Evolutionary conservation across 2,888 invertebrate species (phyloP).

Genomic region (Macaria liturata): DNA sequence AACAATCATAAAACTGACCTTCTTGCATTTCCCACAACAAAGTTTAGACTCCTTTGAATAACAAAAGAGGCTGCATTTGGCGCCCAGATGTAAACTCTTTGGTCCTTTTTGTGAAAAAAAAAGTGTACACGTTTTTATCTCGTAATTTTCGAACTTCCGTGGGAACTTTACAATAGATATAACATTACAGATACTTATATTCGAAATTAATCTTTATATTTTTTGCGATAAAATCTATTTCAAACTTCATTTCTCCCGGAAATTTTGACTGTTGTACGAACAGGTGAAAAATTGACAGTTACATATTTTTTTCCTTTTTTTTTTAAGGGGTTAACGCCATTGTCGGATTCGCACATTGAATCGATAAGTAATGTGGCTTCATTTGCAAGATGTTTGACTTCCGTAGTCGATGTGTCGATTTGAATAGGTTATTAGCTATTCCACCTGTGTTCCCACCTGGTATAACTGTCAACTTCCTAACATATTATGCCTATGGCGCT

Average conservation of each 20-base stretch:
- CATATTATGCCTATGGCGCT: constrained; percentile 15
- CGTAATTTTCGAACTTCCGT: constrained; percentile 4
- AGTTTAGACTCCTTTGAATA: neutral
- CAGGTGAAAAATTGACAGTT: neutral
- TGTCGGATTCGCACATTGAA: constrained; percentile 18
- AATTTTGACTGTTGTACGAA: neutral
- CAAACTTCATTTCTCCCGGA: neutral
- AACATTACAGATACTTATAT: constrained; percentile 1
- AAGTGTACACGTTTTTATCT: neutral
- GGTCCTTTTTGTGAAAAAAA: constrained; percentile 5
- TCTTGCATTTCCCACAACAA: constrained; percentile 8
- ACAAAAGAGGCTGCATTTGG: constrained; percentile 12
- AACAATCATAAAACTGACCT: neutral
- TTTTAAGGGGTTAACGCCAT: constrained; percentile 1
- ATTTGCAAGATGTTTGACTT: constrained; percentile 40
- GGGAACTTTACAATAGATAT: neutral
- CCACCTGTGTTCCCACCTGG: constrained; percentile 36
- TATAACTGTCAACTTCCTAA: constrained; percentile 34
- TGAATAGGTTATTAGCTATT: constrained; percentile 36
- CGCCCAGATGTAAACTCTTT: constrained; percentile 12
- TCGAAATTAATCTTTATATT: neutral
- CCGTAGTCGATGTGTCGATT: constrained; percentile 31
- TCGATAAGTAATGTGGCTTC: constrained; percentile 17
- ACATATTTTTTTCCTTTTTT: constrained; percentile 6
- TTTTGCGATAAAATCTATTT: neutral